Evolutionary conservation across 1,140 invertebrate genomes (phyloP).

Genomic region (Trichomalopsis sarcophagae): DNA sequence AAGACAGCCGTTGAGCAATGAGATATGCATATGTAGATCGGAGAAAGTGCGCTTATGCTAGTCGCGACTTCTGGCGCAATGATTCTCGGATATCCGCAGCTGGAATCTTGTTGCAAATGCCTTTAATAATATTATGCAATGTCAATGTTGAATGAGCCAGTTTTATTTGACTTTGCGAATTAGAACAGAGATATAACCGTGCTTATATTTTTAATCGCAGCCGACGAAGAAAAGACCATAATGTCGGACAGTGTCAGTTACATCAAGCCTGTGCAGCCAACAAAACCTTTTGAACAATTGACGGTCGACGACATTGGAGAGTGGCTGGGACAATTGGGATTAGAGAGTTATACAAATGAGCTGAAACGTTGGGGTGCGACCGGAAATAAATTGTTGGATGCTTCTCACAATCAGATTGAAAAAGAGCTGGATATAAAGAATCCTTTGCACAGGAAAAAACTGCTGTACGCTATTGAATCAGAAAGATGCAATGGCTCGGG

Average conservation of each 20-base stretch:
- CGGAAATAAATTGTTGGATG: slow-evolving; percentile 87
- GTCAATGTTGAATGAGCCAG: neutral
- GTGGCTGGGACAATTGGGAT: slow-evolving; percentile 92
- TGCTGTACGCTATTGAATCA: slow-evolving; percentile 85
- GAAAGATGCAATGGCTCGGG: slow-evolving; percentile 73
- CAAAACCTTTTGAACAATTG: slow-evolving; percentile 85
- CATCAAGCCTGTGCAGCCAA: slow-evolving; percentile 67
- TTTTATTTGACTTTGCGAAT: neutral
- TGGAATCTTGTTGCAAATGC: neutral
- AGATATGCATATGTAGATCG: neutral
- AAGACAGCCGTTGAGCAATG: neutral
- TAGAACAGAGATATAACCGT: neutral
- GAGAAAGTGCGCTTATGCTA: neutral
- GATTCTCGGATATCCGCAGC: neutral
- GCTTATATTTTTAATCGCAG: slow-evolving; percentile 68
- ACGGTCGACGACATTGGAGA: slow-evolving; percentile 88
- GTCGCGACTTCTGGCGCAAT: neutral
- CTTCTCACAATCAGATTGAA: slow-evolving; percentile 88
- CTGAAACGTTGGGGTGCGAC: slow-evolving; percentile 88
- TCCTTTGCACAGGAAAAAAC: slow-evolving; percentile 93
- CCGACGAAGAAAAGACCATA: slow-evolving; percentile 82
- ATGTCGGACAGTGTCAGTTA: slow-evolving; percentile 72
- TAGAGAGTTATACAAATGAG: slow-evolving; percentile 88
- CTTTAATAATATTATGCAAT: neutral
- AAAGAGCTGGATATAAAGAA: slow-evolving; percentile 92